Evolutionary conservation across 2,113 vertebrate genomes (phyloP).

Genomic region (Mesocricetus auratus): DNA sequence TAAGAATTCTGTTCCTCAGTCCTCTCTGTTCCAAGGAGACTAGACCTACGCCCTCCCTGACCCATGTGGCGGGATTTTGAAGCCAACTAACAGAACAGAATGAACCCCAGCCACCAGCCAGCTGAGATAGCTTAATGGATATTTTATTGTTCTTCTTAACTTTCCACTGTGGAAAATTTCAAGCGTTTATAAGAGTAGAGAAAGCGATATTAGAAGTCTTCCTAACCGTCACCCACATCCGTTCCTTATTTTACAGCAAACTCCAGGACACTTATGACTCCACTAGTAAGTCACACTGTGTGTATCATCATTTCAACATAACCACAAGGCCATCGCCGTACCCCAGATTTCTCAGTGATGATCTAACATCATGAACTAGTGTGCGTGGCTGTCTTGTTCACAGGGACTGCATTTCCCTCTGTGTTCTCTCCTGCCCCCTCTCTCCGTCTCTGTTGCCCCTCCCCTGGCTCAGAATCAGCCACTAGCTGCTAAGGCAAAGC

Average conservation of each 20-base stretch:
- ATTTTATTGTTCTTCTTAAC: constrained; percentile 1
- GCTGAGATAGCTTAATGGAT: not conserved
- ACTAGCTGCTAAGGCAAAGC: not conserved
- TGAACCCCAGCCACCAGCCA: not conserved
- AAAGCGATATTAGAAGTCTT: not conserved
- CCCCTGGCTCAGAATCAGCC: not conserved
- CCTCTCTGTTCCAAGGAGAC: not conserved
- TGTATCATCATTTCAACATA: not conserved
- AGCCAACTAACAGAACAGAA: not conserved
- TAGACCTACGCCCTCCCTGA: not conserved
- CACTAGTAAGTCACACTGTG: not conserved
- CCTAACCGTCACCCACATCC: not conserved
- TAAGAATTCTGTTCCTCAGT: not conserved
- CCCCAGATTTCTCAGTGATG: not conserved
- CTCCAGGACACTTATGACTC: not conserved
- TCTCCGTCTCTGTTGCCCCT: too few species aligned
- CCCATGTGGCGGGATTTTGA: not conserved
- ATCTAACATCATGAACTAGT: not conserved
- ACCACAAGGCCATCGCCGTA: not conserved
- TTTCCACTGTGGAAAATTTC: not conserved
- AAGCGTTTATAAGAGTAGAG: not conserved
- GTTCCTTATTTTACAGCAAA: not conserved
- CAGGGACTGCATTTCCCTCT: not conserved
- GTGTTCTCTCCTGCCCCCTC: not conserved
- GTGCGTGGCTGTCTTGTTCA: not conserved